phyloP scores from a whole-genome alignment of 2,113 vertebrate genomes.

The Arenaria interpres region DNA sequence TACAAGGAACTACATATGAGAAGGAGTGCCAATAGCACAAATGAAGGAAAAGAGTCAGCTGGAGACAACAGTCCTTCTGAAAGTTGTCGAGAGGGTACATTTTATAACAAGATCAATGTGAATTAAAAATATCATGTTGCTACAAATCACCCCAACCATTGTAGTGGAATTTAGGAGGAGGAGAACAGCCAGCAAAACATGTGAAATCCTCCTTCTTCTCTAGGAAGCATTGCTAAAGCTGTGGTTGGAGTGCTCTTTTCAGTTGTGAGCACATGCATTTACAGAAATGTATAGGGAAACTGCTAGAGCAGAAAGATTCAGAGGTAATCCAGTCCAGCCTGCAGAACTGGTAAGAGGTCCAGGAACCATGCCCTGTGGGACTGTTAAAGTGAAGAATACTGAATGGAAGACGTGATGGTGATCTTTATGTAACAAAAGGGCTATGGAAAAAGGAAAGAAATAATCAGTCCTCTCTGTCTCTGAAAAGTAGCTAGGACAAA shows the following conservation, averaged over 20 bases:
- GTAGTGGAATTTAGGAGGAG: neutral
- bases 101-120: neutral
- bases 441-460: neutral
- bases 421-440: neutral
- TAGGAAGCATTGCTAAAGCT: neutral
- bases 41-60: neutral
- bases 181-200: neutral
- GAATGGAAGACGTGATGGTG: neutral
- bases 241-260: neutral
- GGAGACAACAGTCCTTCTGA: neutral
- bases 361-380: neutral
- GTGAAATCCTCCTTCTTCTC: neutral
- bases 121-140: neutral
- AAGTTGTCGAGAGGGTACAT: neutral
- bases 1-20: neutral
- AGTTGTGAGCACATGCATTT: neutral
- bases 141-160: neutral
- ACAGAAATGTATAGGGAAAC: neutral
- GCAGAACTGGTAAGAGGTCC: neutral
- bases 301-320: neutral
- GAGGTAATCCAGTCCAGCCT: neutral
- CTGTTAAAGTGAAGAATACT: neutral
- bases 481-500: neutral
- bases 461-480: neutral
- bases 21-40: neutral